phyloP scores from a whole-genome alignment of 1,140 invertebrate genomes.

The Vanessa tameamea region DNA sequence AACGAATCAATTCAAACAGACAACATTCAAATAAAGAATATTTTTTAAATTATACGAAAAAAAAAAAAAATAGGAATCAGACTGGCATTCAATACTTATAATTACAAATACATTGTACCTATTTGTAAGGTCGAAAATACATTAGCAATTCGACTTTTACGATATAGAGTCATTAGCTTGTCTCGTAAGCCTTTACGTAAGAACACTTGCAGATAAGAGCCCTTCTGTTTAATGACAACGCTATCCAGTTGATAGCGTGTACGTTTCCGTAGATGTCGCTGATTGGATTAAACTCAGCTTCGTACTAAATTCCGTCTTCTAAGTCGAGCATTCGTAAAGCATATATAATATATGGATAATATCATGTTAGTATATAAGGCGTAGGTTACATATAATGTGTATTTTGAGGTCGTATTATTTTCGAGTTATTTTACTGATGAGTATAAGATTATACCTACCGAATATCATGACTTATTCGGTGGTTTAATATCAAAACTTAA shows the following conservation, averaged over 20 bases:
- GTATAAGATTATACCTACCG: too few species aligned
- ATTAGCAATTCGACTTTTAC: constrained; percentile 9
- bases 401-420: too few species aligned
- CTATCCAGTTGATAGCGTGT: constrained; percentile 40
- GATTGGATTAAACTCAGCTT: constrained; percentile 28
- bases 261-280: constrained; percentile 34
- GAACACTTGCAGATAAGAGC: constrained; percentile 45
- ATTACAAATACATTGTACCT: neutral
- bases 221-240: constrained; percentile 44
- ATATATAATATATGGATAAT: neutral
- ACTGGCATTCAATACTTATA: neutral
- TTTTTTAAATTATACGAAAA: too few species aligned
- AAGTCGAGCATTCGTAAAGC: constrained; percentile 3
- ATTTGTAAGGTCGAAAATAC: constrained; percentile 7
- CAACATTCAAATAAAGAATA: too few species aligned
- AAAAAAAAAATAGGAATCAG: too few species aligned
- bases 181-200: constrained; percentile 36
- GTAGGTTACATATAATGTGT: neutral
- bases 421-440: too few species aligned
- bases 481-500: too few species aligned
- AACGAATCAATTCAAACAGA: too few species aligned
- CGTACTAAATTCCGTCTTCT: constrained; percentile 16
- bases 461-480: too few species aligned
- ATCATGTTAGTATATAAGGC: neutral
- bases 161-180: constrained; percentile 45